These are phyloP conservation scores for Delphinus delphis DNA, from an alignment of 2,113 vertebrate species.

Conservation along the genomic window DNA sequence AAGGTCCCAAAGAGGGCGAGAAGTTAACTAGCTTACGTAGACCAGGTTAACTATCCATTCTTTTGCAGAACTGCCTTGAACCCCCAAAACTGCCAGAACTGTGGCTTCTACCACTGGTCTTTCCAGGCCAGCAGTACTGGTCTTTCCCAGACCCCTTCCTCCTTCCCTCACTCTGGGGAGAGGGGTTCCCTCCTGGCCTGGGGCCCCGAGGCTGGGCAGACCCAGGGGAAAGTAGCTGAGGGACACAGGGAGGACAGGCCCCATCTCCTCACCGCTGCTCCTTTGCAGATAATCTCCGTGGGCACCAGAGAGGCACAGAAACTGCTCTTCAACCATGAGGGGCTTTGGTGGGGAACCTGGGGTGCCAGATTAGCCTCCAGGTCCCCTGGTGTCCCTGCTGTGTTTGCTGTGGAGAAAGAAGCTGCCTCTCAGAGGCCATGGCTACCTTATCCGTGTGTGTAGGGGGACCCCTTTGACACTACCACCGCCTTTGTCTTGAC, in stretches of 20 bases:
- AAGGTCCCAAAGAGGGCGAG: neutral
- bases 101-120: neutral
- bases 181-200: neutral
- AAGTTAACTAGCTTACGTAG: neutral
- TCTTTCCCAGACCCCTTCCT: neutral
- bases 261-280: neutral
- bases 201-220: neutral
- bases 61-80: neutral
- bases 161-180: no score
- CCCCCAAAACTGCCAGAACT: neutral
- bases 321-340: neutral
- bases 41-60: neutral
- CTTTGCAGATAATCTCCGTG: neutral
- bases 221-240: neutral
- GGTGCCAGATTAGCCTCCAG: neutral
- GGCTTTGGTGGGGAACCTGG: neutral
- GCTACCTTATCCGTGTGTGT: fast-evolving
- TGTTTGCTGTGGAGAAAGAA: neutral
- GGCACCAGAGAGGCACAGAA: neutral
- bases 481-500: neutral
- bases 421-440: neutral
- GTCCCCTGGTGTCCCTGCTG: neutral
- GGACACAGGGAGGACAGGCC: neutral
- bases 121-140: neutral
- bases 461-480: fast-evolving